phyloP scores from a whole-genome alignment of 2,797 vertebrate genomes.

The Hephaestus fuliginosus region DNA sequence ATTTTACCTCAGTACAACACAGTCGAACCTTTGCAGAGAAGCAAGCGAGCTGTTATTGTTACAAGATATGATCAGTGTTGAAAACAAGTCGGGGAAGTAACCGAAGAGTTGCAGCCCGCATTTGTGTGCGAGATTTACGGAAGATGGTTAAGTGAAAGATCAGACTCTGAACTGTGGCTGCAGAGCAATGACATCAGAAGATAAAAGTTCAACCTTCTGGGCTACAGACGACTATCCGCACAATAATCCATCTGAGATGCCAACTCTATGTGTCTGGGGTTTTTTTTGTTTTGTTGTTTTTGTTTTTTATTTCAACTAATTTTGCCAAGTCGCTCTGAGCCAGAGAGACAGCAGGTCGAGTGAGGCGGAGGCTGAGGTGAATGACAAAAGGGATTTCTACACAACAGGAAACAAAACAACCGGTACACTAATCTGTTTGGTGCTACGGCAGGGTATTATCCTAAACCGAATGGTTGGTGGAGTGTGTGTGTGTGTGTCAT shows the following conservation, averaged over 20 bases:
- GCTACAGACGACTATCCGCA: constrained; percentile 21
- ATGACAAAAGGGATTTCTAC: constrained; percentile 61
- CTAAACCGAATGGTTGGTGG: not conserved
- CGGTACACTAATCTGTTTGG: constrained; percentile 34
- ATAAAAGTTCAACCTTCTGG: constrained; percentile 13
- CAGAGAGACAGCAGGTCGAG: constrained; percentile 39
- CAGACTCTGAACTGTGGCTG: not conserved
- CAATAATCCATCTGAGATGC: constrained; percentile 28
- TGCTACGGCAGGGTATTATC: constrained; percentile 29
- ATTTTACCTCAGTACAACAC: not conserved
- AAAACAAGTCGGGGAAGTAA: constrained; percentile 14
- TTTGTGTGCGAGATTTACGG: constrained; percentile 4
- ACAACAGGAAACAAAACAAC: constrained; percentile 60
- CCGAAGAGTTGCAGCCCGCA: not conserved
- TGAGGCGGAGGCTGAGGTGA: constrained; percentile 56
- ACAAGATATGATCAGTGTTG: constrained; percentile 17
- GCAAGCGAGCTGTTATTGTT: constrained; percentile 10
- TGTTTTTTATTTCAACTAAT: constrained; percentile 33
- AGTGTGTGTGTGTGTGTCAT: not conserved
- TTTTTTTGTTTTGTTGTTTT: constrained; percentile 1
- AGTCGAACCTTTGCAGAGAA: constrained; percentile 7
- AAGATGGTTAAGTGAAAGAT: constrained; percentile 1
- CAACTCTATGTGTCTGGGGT: constrained; percentile 28
- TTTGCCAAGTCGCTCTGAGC: constrained; percentile 52
- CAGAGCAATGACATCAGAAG: constrained; percentile 15